Percentiles rank a stretch among this genome's conserved stretches.
These are phyloP conservation scores for Channa maculata DNA, from an alignment of 2,113 vertebrate species.

Conservation along the genomic window DNA sequence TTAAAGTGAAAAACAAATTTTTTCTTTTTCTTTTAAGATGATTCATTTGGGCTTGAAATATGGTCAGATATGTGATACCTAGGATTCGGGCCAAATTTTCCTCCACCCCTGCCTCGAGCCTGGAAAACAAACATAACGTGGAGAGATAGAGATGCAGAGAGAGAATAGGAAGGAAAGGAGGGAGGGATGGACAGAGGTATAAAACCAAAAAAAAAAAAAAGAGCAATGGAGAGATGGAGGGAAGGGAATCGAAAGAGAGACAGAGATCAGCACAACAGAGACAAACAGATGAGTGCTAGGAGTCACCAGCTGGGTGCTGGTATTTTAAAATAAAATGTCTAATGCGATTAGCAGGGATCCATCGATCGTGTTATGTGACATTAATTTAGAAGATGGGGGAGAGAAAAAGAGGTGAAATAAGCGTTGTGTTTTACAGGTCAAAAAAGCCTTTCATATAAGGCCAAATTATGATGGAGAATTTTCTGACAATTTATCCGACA, in stretches of 20 bases:
- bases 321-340: slow-evolving; percentile 90
- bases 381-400: slow-evolving; percentile 76
- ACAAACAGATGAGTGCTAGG: slow-evolving; percentile 84
- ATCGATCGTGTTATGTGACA: slow-evolving; percentile 83
- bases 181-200: slow-evolving; percentile 58
- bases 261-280: slow-evolving; percentile 82
- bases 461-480: neutral
- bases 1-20: slow-evolving; percentile 88
- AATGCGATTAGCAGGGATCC: slow-evolving; percentile 83
- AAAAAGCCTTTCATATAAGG: slow-evolving; percentile 6
- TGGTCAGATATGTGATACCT: slow-evolving; percentile 93
- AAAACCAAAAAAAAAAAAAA: slow-evolving; percentile 60
- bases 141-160: slow-evolving; percentile 61
- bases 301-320: slow-evolving; percentile 89
- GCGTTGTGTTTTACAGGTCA: slow-evolving; percentile 57
- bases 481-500: slow-evolving; percentile 24
- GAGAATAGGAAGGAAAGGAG: slow-evolving; percentile 43
- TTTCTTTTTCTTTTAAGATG: slow-evolving; percentile 79
- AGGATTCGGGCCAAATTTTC: slow-evolving; percentile 87
- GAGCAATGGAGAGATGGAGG: slow-evolving; percentile 67
- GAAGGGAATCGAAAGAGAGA: slow-evolving; percentile 54
- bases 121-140: slow-evolving; percentile 91
- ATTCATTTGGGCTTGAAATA: slow-evolving; percentile 94
- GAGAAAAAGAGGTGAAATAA: slow-evolving; percentile 24
- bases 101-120: slow-evolving; percentile 74